These are phyloP conservation scores for Morpho deidamia DNA, from an alignment of 2,888 invertebrate species.

Conservation along the genomic window DNA sequence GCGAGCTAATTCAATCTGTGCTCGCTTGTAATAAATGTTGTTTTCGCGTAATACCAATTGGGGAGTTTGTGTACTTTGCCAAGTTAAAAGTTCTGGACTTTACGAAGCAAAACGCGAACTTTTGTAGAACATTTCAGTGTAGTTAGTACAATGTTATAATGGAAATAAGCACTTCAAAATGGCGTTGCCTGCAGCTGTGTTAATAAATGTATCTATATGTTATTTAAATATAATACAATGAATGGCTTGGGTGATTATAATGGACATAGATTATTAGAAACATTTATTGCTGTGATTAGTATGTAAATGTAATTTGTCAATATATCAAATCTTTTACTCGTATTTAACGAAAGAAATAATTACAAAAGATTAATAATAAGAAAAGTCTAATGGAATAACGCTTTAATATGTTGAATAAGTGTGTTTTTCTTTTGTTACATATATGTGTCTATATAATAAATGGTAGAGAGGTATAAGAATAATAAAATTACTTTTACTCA, in stretches of 20 bases:
- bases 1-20: slow-evolving; percentile 74
- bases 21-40: slow-evolving; percentile 75
- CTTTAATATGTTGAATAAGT: too few species aligned
- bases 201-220: slow-evolving; percentile 53
- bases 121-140: slow-evolving; percentile 79
- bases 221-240: too few species aligned
- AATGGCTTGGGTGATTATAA: slow-evolving; percentile 36
- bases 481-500: too few species aligned
- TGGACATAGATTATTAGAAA: background rate
- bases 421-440: too few species aligned
- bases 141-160: slow-evolving; percentile 79
- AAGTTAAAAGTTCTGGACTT: slow-evolving; percentile 74
- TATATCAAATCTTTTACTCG: too few species aligned
- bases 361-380: too few species aligned
- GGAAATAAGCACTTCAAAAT: slow-evolving; percentile 79
- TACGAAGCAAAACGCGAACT: slow-evolving; percentile 79
- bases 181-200: slow-evolving; percentile 71
- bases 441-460: too few species aligned
- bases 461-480: too few species aligned
- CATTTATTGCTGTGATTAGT: too few species aligned
- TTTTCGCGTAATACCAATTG: slow-evolving; percentile 74
- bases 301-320: too few species aligned
- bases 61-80: slow-evolving; percentile 60
- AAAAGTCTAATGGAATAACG: too few species aligned
- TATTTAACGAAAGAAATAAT: too few species aligned